Conservation (phyloP, 2,888 invertebrate species). For the Anthoptus insignis region DNA sequence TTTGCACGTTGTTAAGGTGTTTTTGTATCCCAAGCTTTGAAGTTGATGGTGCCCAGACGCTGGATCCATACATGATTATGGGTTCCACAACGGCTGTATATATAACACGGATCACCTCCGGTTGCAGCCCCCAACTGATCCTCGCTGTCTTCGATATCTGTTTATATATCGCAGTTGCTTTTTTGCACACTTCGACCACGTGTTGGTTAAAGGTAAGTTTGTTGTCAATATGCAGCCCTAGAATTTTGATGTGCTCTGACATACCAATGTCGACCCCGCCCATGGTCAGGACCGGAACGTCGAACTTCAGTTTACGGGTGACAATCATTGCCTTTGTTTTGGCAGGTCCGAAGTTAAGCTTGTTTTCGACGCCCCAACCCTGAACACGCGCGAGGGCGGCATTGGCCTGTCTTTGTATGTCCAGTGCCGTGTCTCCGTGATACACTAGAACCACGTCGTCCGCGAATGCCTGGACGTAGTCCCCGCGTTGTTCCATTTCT, state of each 20-base stretch:
- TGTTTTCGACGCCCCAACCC: slow-evolving; percentile 32
- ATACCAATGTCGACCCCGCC: slow-evolving; percentile 13
- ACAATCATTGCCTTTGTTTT: slow-evolving; percentile 23
- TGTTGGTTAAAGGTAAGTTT: background rate
- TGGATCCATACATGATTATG: background rate
- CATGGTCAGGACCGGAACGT: slow-evolving; percentile 20
- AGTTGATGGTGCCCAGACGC: background rate
- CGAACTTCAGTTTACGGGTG: slow-evolving; percentile 21
- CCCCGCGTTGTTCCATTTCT: background rate
- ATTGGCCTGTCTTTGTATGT: slow-evolving; percentile 33
- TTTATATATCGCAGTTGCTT: background rate
- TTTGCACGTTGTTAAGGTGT: background rate
- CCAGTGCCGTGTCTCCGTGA: background rate
- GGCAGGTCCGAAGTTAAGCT: slow-evolving; percentile 28
- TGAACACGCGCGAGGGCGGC: slow-evolving; percentile 37
- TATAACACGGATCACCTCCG: background rate
- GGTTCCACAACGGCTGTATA: background rate
- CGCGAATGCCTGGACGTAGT: background rate
- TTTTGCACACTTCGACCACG: background rate
- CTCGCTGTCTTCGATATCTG: background rate
- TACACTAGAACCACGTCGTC: background rate
- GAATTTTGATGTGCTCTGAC: background rate
- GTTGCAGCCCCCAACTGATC: background rate
- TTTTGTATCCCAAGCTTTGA: background rate
- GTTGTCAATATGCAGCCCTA: background rate